These are phyloP conservation scores for Macropodus opercularis DNA, from an alignment of 2,797 vertebrate genomes.

Conservation along the genomic window DNA sequence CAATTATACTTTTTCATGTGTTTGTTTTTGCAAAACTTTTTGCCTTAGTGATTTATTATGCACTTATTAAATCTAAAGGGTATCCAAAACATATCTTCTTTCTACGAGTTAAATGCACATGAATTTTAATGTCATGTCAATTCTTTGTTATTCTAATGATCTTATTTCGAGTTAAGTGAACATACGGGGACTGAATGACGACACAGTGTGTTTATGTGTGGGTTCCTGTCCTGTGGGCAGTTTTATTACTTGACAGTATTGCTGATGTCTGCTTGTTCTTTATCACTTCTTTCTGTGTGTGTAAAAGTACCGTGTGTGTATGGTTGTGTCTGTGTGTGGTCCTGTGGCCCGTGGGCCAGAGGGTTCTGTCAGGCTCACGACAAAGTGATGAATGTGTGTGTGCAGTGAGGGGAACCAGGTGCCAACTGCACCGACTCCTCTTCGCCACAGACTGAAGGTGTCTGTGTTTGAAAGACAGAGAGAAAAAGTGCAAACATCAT, in stretches of 20 bases:
- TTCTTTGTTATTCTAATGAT: too few species aligned
- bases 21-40: neutral
- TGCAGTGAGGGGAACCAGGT: slow-evolving; percentile 67
- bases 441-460: slow-evolving; percentile 37
- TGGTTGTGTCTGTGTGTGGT: slow-evolving; percentile 55
- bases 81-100: too few species aligned
- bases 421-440: slow-evolving; percentile 68
- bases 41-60: neutral
- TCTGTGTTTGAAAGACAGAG: slow-evolving; percentile 6
- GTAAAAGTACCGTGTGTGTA: slow-evolving; percentile 21
- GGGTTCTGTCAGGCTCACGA: slow-evolving; percentile 71
- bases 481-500: slow-evolving; percentile 24
- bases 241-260: slow-evolving; percentile 23
- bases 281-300: slow-evolving; percentile 29
- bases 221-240: slow-evolving; percentile 29
- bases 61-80: too few species aligned
- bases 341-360: slow-evolving; percentile 70
- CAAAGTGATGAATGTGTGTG: slow-evolving; percentile 81
- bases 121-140: too few species aligned
- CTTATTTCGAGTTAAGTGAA: too few species aligned
- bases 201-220: slow-evolving; percentile 28
- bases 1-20: too few species aligned
- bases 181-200: neutral
- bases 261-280: slow-evolving; percentile 29
- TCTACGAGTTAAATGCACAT: too few species aligned